Conservation (phyloP, 2,113 vertebrate species). For the Neotragus pygmaeus region DNA sequence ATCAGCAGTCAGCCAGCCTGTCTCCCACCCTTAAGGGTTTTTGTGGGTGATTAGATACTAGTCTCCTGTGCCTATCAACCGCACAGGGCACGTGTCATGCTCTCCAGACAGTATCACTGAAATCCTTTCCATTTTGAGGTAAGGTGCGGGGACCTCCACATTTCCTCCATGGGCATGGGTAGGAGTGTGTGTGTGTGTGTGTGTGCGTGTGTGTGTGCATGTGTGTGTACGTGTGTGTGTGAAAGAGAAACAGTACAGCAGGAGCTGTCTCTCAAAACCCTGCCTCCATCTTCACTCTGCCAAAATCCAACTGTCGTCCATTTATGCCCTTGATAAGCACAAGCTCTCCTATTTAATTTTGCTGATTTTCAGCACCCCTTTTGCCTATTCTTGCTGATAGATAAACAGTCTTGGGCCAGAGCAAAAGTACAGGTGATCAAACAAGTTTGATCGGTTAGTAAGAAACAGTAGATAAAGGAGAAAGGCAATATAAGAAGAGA, state of each 20-base stretch:
- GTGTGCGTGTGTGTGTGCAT: not conserved
- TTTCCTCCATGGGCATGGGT: not conserved
- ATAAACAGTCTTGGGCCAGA: not conserved
- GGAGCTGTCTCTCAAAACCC: not conserved
- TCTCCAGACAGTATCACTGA: not conserved
- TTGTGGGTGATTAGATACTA: not conserved
- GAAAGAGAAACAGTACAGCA: not conserved
- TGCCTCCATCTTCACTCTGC: not conserved
- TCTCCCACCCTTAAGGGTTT: not conserved
- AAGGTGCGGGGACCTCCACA: not conserved
- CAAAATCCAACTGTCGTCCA: not conserved
- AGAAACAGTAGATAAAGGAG: not conserved
- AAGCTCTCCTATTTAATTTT: not conserved
- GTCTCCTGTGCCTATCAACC: not conserved
- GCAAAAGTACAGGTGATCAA: not conserved
- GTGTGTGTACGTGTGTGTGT: not conserved
- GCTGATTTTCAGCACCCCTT: not conserved
- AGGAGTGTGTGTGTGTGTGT: not conserved
- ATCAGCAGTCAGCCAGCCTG: not conserved
- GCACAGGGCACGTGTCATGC: too few relatives aligned
- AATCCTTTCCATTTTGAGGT: not conserved
- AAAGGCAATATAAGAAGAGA: not conserved
- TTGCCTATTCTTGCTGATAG: not conserved
- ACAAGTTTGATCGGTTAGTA: rapidly evolving
- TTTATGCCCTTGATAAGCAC: not conserved